phyloP scores from a whole-genome alignment of 2,888 invertebrate species.

The Sicus ferrugineus region DNA sequence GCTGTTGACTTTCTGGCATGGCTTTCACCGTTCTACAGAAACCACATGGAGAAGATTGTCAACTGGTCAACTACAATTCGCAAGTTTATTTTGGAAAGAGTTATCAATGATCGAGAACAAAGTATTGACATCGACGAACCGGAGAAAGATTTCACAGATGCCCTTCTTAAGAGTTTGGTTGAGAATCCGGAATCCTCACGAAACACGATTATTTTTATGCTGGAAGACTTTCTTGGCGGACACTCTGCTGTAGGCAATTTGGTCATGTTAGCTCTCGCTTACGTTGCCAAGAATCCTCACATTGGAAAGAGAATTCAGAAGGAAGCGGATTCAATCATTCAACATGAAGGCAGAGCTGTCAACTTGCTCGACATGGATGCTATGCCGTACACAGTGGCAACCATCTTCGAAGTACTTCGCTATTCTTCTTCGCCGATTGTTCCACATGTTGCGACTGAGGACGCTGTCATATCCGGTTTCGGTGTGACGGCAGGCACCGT shows the following conservation, averaged over 20 bases:
- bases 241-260: conserved; percentile 88
- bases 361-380: conserved; percentile 72
- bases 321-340: conserved; percentile 73
- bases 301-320: conserved; percentile 72
- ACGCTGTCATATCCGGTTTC: conserved; percentile 76
- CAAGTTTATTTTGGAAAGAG: conserved; percentile 76
- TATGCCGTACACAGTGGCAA: conserved; percentile 83
- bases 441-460: conserved; percentile 84
- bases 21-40: conserved; percentile 76
- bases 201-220: conserved; percentile 80
- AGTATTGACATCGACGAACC: conserved; percentile 68
- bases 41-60: conserved; percentile 74
- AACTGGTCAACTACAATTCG: conserved; percentile 76
- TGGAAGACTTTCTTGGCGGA: conserved; percentile 88
- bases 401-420: conserved; percentile 80
- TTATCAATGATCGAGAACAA: conserved; percentile 68
- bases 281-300: conserved; percentile 73
- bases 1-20: conserved; percentile 87
- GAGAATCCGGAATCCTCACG: conserved; percentile 72
- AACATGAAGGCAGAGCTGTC: conserved; percentile 66
- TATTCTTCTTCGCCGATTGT: conserved; percentile 88
- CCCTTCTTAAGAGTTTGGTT: conserved; percentile 74
- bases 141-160: conserved; percentile 82
- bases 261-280: conserved; percentile 78
- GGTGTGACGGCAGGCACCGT: conserved; percentile 79